Conservation (phyloP, 2,797 vertebrate species). For the Spea hammondii region DNA sequence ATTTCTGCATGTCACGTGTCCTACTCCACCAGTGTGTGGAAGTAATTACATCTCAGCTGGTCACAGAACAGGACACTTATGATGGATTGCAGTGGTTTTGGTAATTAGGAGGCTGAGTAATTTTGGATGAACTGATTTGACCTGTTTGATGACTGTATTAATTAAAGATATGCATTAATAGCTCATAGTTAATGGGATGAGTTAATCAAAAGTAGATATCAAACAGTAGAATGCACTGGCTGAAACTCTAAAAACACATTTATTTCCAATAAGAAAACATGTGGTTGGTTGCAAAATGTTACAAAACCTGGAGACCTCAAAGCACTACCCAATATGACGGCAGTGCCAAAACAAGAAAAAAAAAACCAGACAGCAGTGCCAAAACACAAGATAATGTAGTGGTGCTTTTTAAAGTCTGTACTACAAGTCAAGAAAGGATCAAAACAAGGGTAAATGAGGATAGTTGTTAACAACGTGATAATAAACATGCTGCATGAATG, state of each 20-base stretch:
- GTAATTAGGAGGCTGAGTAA: constrained; percentile 15
- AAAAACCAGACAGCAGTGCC: not conserved
- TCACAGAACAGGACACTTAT: constrained; percentile 26
- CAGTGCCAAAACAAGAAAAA: not conserved
- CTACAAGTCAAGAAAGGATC: too few relatives aligned
- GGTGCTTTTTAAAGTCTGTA: too few relatives aligned
- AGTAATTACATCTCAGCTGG: constrained; percentile 40
- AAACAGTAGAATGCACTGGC: not conserved
- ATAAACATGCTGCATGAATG: too few relatives aligned
- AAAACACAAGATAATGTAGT: too few relatives aligned
- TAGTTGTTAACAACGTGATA: too few relatives aligned
- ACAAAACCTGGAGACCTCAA: not conserved
- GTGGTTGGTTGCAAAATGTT: not conserved
- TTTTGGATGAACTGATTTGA: constrained; percentile 41
- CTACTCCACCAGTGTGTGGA: constrained; percentile 25
- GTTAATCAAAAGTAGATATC: not conserved
- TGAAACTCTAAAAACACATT: not conserved
- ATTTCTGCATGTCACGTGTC: constrained; percentile 8
- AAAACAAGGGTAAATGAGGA: too few relatives aligned
- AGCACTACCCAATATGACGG: not conserved
- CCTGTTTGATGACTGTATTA: constrained; percentile 9
- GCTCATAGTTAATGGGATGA: not conserved
- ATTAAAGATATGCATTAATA: constrained; percentile 10
- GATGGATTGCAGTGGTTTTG: constrained; percentile 38
- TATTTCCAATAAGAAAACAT: not conserved